phyloP scores from a whole-genome alignment of 53 echinoderm and acorn worm species.

The Temnopleurus reevesii region DNA sequence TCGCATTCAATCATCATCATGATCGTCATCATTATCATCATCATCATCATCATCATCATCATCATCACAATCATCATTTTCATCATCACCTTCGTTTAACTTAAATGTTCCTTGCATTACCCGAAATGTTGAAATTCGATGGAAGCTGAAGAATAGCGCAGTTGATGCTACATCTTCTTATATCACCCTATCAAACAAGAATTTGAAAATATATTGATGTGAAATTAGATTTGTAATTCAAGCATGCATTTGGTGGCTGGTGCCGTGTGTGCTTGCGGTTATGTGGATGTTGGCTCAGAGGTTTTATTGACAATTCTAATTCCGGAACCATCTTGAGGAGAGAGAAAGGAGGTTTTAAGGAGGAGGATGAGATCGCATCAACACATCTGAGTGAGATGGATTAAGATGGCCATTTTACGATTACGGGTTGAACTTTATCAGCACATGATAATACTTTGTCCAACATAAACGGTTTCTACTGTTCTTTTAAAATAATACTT shows the following conservation, averaged over 20 bases:
- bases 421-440: neutral
- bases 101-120: no score
- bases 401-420: neutral
- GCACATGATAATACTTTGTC: neutral
- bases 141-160: neutral
- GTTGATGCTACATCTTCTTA: no score
- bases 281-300: neutral
- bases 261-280: neutral
- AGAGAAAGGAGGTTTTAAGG: neutral
- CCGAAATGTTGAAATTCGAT: no score
- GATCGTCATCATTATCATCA: no score
- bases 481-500: no score
- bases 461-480: no score
- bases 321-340: neutral
- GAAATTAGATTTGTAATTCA: neutral
- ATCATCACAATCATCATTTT: no score
- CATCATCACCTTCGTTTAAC: no score
- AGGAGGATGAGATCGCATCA: neutral
- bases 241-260: neutral
- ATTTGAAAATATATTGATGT: neutral
- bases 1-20: no score
- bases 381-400: neutral
- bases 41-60: no score
- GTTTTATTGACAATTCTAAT: slow-evolving; percentile 14
- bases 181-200: neutral